Evolutionary conservation across 2,113 vertebrate species (phyloP), one percentile per base, ranked within the genome.

Genomic region (Oncorhynchus masou): DNA sequence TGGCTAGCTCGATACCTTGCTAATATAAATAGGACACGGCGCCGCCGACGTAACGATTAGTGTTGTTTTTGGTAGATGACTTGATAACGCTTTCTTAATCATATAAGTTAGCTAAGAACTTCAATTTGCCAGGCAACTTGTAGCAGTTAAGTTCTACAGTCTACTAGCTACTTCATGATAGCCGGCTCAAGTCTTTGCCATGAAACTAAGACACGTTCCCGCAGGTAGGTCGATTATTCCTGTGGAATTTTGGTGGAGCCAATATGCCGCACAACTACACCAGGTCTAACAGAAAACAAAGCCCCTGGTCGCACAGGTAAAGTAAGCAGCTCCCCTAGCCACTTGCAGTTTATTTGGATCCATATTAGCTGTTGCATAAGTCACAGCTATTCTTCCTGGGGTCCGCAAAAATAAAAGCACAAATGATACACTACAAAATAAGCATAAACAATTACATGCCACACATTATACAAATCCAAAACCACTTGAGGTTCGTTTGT

Each of bases 1-100:
- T 15, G 34, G 90, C 91, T 92, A 92, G 90, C 90, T 24, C 71
- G 68, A 68, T 79, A 85, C 78, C 70, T 39, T 70, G 92, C 92
- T 91, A 90, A 85, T 88, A 60, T 73, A 84, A 89, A 77, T 78
- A 75, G 86, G 89, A 87, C 90, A 83, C 85, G 64, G 80, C 85
- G 84, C 87, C 85, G 85, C 80, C 70, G 65, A 59, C 75, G 48
- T 59, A 82, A 62, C 51, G 68, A 68, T 27, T 79, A 76, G 68
- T 81, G 71, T 68, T 22, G 72, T 69, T 59, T 76, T 69, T 29
- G 66, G 39, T 34, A 49, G 60, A 12, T 66, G 48, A 59, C 34
- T 75, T 54, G 73, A 27, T 27, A 60, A 48, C 12, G 39, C 60
- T 9, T 27, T 49, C 62, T 66, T 65, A 74, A 76, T 70, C 68